Evolutionary conservation across 1,140 invertebrate genomes (phyloP), one percentile per base, ranked within the genome.

Genomic region (Aphaenogaster floridana): DNA sequence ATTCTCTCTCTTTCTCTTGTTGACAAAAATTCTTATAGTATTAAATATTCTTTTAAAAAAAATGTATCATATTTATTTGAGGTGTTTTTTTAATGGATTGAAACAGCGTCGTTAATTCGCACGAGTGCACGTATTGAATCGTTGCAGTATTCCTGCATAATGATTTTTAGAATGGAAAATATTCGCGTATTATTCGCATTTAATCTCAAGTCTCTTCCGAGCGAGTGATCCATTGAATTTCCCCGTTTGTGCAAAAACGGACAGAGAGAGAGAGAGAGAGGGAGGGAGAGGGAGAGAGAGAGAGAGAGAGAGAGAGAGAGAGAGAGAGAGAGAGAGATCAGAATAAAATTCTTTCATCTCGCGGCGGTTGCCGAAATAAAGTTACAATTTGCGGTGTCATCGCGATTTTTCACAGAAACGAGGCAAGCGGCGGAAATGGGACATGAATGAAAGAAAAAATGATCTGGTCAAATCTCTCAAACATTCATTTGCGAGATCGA

Each of bases 321-420:
- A 21, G 21, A 21, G 28, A 1, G 28, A 28, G 28, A 57, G 34
- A 52, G 13, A 61, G n/a, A 84, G 87, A 85, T 57, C 34, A n/a
- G 52, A 81, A 36, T 36, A 17, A 48, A 61, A 61, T 45, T 64
- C 28, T 83, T 81, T 88, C 34, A 45, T 15, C 11, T n/a, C 21
- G 7, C n/a, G 6, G 11, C 39, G 15, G 7, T 61, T 36, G 28
- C n/a, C 9, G 28, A 57, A 66, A 89, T 86, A 63, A 83, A 88
- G 63, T 59, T 83, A 59, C 45, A 61, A 86, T 78, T 59, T 54
- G 54, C 59, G 36, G 36, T 69, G 83, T 88, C 83, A 86, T 86
- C 61, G 52, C 15, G 57, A 91, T 89, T 91, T 88, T 90, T 90
- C 78, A 68, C 63, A 21, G 50, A 8, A 9, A 79, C 61, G 68